These are phyloP conservation scores for Hippoglossus hippoglossus DNA, from an alignment of 2,797 vertebrate genomes.

Conservation along the genomic window DNA sequence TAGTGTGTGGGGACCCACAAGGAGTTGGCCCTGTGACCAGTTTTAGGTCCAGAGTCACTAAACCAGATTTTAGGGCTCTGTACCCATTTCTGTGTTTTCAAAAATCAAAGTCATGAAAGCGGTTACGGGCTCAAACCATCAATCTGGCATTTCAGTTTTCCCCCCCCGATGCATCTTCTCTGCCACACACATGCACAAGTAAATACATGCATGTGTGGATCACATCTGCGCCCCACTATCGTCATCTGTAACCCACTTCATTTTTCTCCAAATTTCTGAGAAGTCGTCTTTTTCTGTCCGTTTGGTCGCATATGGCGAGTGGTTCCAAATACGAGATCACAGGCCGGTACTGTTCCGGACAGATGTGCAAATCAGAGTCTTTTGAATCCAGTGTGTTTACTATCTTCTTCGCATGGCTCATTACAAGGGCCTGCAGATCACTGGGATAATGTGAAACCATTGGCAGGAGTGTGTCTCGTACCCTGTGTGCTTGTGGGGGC, in stretches of 20 bases:
- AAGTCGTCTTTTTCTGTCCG: background rate
- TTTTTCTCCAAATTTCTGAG: background rate
- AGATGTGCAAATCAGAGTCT: no score
- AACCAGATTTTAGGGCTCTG: conserved; percentile 32
- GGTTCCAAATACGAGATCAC: no score
- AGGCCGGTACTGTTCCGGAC: no score
- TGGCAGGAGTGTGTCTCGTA: no score
- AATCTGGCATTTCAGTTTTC: background rate
- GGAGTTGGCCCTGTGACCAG: conserved; percentile 28
- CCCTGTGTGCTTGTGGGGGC: no score
- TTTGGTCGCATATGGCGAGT: background rate
- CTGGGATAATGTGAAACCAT: background rate
- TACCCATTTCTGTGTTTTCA: conserved; percentile 34
- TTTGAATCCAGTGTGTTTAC: background rate
- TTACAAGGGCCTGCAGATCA: background rate
- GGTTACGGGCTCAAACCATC: conserved; percentile 13
- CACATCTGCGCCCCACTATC: background rate
- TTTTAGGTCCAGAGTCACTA: conserved; percentile 31
- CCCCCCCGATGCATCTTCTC: background rate
- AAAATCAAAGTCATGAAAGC: conserved; percentile 36
- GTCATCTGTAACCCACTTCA: background rate
- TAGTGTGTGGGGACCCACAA: conserved; percentile 44
- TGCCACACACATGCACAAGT: conserved; percentile 8
- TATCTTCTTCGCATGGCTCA: background rate
- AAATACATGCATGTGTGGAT: conserved; percentile 7